phyloP scores from a whole-genome alignment of 2,888 invertebrate genomes.

The Melitaea athalia region DNA sequence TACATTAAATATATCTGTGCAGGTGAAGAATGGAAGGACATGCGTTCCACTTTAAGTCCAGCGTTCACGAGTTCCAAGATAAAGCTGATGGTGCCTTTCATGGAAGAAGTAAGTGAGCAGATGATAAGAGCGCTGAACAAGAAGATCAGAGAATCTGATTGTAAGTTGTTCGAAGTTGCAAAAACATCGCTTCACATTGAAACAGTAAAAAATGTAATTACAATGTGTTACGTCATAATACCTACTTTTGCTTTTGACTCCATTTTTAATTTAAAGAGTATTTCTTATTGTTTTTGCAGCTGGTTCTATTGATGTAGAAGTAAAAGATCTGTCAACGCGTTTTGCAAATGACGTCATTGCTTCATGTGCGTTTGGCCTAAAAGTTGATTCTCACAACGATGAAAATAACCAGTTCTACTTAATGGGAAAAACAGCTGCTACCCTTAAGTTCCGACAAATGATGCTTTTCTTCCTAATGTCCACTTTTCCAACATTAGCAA shows the following conservation, averaged over 20 bases:
- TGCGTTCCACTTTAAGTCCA: conserved; percentile 67
- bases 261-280: too few species aligned
- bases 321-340: conserved; percentile 68
- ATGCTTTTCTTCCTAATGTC: conserved; percentile 44
- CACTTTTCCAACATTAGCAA: conserved; percentile 37
- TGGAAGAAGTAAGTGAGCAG: conserved; percentile 60
- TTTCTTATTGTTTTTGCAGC: conserved; percentile 42
- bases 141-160: conserved; percentile 42
- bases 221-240: too few species aligned
- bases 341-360: conserved; percentile 80
- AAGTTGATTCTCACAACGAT: conserved; percentile 78
- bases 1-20: background rate
- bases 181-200: background rate
- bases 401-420: conserved; percentile 78
- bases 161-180: conserved; percentile 27
- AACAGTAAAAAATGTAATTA: too few species aligned
- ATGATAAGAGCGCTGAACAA: conserved; percentile 52
- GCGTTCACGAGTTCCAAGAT: conserved; percentile 78
- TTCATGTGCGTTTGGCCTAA: conserved; percentile 73
- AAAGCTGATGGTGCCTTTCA: conserved; percentile 62
- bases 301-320: conserved; percentile 55
- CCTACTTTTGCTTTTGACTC: too few species aligned
- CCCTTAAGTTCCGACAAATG: conserved; percentile 51
- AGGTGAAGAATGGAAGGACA: conserved; percentile 66
- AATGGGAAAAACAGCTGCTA: conserved; percentile 71